Evolutionary conservation across 2,797 vertebrate species (phyloP).

Genomic region (Pantherophis alleghaniensis): DNA sequence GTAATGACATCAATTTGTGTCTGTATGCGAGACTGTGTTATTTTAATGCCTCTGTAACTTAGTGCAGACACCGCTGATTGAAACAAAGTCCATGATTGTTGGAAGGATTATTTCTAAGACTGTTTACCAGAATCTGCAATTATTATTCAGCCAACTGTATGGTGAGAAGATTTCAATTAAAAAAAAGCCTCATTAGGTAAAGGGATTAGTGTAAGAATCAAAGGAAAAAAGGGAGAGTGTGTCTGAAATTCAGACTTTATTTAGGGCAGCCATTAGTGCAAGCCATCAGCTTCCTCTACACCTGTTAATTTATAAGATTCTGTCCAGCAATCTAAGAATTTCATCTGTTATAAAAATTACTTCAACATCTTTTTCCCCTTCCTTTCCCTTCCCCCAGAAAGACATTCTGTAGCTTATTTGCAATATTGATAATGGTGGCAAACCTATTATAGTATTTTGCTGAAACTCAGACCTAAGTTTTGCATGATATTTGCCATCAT

Average conservation of each 20-base stretch:
- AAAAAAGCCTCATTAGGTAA: not conserved
- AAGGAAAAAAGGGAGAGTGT: not conserved
- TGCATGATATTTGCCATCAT: not conserved
- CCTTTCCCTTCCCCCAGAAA: not conserved
- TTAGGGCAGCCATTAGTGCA: not conserved
- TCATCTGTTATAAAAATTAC: not conserved
- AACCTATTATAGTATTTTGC: not conserved
- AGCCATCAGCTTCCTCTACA: not conserved
- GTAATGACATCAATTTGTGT: not conserved
- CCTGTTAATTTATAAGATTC: not conserved
- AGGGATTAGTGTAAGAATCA: not conserved
- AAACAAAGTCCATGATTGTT: not conserved
- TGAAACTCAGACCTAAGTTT: not conserved
- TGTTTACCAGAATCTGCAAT: not conserved
- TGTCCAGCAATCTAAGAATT: not conserved
- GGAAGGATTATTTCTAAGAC: not conserved
- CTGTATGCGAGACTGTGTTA: not conserved
- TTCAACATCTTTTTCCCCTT: not conserved
- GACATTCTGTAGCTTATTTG: not conserved
- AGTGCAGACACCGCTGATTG: not conserved
- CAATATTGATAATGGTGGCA: not conserved
- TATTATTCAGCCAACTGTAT: not conserved
- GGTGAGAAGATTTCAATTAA: not conserved
- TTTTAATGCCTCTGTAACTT: not conserved
- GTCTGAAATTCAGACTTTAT: not conserved